A percentile compares a stretch with the other conserved stretches of the same genome.
Evolutionary conservation across 1,140 invertebrate genomes (phyloP).

Genomic region (Ooceraea biroi): DNA sequence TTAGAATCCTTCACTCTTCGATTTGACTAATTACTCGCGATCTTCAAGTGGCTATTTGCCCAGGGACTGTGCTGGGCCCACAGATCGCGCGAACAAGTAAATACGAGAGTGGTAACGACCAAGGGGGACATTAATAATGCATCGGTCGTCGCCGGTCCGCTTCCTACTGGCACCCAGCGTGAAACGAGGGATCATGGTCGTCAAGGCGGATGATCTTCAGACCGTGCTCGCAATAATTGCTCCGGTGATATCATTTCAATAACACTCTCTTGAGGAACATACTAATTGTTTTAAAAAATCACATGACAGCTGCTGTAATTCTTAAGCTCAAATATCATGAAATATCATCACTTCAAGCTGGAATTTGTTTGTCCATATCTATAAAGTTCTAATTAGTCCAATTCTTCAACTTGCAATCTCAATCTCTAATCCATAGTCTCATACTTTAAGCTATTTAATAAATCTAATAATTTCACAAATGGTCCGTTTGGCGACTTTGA

Average conservation of each 20-base stretch:
- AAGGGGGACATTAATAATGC: constrained; percentile 81
- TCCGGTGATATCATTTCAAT: constrained; percentile 17
- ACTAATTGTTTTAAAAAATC: not conserved
- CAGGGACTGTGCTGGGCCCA: constrained; percentile 69
- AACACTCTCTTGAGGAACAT: not conserved
- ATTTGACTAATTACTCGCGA: constrained; percentile 59
- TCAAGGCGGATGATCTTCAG: constrained; percentile 55
- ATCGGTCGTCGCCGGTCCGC: constrained; percentile 76
- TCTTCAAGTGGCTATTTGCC: constrained; percentile 48
- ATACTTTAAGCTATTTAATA: too few relatives aligned
- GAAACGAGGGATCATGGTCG: constrained; percentile 68
- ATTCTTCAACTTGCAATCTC: too few relatives aligned
- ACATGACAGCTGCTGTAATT: not conserved
- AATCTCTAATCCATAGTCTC: too few relatives aligned
- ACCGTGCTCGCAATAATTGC: constrained; percentile 23
- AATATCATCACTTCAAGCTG: not conserved
- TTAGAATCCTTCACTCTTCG: constrained; percentile 28
- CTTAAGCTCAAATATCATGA: not conserved
- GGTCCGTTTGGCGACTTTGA: not conserved
- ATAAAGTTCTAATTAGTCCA: not conserved
- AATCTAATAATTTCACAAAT: too few relatives aligned
- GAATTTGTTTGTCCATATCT: not conserved
- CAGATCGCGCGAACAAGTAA: constrained; percentile 76
- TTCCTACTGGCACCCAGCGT: constrained; percentile 77
- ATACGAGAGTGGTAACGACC: constrained; percentile 77